Base-by-base conservation (phyloP, 2,888 invertebrate species). In the Periphyllus acericola region DNA sequence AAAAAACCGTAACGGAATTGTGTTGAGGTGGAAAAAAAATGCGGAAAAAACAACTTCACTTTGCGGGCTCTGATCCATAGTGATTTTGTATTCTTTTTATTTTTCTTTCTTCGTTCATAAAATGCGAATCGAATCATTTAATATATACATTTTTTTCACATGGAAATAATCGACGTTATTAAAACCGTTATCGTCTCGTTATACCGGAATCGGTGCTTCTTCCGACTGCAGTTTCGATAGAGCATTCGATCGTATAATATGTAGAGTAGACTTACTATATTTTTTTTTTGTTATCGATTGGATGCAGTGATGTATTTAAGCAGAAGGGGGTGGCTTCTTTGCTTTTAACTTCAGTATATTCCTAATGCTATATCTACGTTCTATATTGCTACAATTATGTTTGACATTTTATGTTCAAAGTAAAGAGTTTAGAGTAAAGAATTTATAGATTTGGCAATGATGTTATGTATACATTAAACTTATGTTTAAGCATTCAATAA, bases 1-100 rank as follows among this genome's bases (percentile, higher is more conserved):
- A 72, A 83, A 72, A 71, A 83, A 72, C 34, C 4, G 72, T 55
- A 55, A 36, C 72, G 34, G 52, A 72, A 55, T 72, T 72, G 34
- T 72, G 32, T 52, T 29, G 52, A 55, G 32, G 46, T 60, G 14
- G 29, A 68, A n/a, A n/a, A n/a, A 68, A n/a, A 29, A 68, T 11
- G 17, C 17, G 17, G 36, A 40, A 29, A 76, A 52, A 14, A 40
- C n/a, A 78, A 52, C 29, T 52, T 52, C 4, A 78, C 52, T 68
- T 68, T 68, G 68, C 9, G 14, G 14, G 29, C 29, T 68, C 29
- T 68, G 68, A 68, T 68, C n/a, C 29, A 1, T 5, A 9, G 9
- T 3, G 14, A 68, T 68, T 68, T 68, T 0, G 60, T 60, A 46
- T 46, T 46, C 5, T 46, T 46, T 46, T 46, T 46, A 46, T 60